Conservation (phyloP, 2,888 invertebrate genomes). For the Harpalus rufipes region DNA sequence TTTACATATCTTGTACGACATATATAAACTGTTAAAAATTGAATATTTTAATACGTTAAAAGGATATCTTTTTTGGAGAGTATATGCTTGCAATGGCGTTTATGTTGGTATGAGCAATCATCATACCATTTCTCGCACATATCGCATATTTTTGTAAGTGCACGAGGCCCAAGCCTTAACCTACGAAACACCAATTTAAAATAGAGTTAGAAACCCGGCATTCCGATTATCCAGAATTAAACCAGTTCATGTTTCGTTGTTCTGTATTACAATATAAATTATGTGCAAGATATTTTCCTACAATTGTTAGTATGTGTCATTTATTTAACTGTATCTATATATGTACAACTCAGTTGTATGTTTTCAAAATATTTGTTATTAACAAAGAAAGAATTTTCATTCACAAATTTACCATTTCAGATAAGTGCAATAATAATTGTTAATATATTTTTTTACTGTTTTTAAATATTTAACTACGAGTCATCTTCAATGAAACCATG, state of each 20-base stretch:
- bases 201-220: conserved; percentile 29
- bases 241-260: not conserved
- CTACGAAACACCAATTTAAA: conserved; percentile 57
- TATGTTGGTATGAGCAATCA: not conserved
- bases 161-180: conserved; percentile 28
- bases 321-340: conserved; percentile 48
- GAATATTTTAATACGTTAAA: no score
- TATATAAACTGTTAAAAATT: no score
- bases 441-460: no score
- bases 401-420: not conserved
- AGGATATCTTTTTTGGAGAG: not conserved
- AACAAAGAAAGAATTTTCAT: conserved; percentile 11
- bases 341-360: conserved; percentile 45
- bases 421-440: no score
- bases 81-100: not conserved
- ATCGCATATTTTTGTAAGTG: conserved; percentile 11
- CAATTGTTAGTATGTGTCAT: conserved; percentile 51
- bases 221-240: not conserved
- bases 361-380: conserved; percentile 51
- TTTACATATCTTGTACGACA: no score
- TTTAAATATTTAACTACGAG: no score
- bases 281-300: conserved; percentile 45
- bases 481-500: no score
- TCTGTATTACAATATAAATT: conserved; percentile 4
- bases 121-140: not conserved